Evolutionary conservation across 1,140 invertebrate species (phyloP).

Genomic region (Cardiocondyla obscurior): DNA sequence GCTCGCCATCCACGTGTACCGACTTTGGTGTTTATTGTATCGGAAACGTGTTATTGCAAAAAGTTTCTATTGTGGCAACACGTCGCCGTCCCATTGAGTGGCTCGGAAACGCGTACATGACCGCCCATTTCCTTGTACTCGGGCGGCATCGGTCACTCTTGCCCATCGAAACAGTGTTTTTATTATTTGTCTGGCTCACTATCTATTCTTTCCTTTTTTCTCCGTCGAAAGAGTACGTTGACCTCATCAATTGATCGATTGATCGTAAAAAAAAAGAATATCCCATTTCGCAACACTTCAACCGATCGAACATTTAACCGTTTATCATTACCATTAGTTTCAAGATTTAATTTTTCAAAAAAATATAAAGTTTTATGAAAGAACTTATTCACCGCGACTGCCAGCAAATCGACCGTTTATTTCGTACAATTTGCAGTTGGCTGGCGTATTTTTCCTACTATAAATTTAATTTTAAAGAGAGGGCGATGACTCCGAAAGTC

Average conservation of each 20-base stretch:
- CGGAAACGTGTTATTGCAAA: constrained; percentile 9
- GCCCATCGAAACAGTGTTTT: constrained; percentile 28
- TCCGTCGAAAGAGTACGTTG: constrained; percentile 2
- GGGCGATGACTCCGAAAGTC: background rate
- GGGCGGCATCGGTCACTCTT: background rate
- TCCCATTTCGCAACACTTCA: no score
- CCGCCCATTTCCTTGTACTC: constrained; percentile 33
- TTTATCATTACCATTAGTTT: no score
- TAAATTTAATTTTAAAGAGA: background rate
- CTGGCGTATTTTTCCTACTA: background rate
- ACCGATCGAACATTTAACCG: no score
- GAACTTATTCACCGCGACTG: background rate
- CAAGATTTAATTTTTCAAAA: background rate
- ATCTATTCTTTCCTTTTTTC: background rate
- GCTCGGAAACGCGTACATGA: constrained; percentile 17
- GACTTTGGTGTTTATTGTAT: background rate
- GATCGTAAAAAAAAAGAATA: background rate
- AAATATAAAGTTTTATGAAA: background rate
- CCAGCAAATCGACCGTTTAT: background rate
- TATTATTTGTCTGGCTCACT: background rate
- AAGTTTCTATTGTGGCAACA: constrained; percentile 34
- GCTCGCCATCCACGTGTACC: background rate
- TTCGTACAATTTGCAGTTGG: background rate
- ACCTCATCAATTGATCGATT: background rate
- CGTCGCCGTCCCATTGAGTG: constrained; percentile 12